Evolutionary conservation across 2,113 vertebrate genomes (phyloP).

Genomic region (Podarcis muralis): DNA sequence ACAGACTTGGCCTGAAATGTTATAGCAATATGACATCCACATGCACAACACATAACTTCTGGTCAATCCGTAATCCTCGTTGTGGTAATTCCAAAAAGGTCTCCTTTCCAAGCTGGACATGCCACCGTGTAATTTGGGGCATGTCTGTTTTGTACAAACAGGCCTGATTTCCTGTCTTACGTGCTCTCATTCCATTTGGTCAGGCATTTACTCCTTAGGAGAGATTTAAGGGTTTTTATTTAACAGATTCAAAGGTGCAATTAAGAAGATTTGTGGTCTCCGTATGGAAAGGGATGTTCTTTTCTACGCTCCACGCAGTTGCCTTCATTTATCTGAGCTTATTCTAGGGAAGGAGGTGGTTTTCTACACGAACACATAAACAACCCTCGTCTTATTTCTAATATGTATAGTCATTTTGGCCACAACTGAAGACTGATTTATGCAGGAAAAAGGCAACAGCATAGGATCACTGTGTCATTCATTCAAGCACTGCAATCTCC

Average conservation of each 20-base stretch:
- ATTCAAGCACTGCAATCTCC: not conserved
- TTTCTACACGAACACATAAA: not conserved
- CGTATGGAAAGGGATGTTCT: not conserved
- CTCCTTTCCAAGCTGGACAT: not conserved
- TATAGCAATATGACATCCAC: not conserved
- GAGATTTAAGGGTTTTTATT: not conserved
- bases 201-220: not conserved
- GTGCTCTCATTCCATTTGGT: not conserved
- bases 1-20: not conserved
- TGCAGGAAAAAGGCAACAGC: not conserved
- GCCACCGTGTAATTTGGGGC: not conserved
- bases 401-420: not conserved
- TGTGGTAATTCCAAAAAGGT: not conserved
- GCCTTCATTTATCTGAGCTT: not conserved
- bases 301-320: not conserved
- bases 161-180: slow-evolving; percentile 6
- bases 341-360: not conserved
- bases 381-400: accelerated
- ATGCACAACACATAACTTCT: not conserved
- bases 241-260: not conserved
- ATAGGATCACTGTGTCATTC: not conserved
- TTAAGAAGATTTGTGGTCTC: slow-evolving; percentile 1
- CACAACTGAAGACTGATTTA: not conserved
- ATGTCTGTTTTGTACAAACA: not conserved
- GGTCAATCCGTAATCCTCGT: not conserved